Conservation (phyloP, 1,140 invertebrate species). For the Dryas iulia region DNA sequence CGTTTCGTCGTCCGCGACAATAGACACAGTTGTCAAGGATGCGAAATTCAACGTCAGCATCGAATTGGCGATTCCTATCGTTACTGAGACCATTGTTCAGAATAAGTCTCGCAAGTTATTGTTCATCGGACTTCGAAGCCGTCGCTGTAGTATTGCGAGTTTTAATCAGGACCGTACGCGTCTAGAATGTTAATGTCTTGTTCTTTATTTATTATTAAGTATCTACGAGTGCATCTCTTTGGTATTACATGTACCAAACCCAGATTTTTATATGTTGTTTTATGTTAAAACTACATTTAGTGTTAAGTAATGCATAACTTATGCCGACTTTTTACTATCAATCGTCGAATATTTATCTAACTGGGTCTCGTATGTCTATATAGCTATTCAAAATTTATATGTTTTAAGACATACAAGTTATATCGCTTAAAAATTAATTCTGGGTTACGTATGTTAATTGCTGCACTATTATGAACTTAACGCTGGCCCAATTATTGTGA, state of each 20-base stretch:
- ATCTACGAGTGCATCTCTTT: background rate
- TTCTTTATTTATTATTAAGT: conserved; percentile 13
- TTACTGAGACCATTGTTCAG: conserved; percentile 74
- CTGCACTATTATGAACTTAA: background rate
- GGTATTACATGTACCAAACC: background rate
- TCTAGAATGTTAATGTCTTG: conserved; percentile 45
- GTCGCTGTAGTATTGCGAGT: conserved; percentile 57
- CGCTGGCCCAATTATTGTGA: background rate
- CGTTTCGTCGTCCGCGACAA: conserved; percentile 45
- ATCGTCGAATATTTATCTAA: too few relatives aligned
- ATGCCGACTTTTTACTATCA: background rate
- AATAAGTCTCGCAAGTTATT: conserved; percentile 75
- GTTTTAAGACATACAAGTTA: background rate
- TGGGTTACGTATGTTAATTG: background rate
- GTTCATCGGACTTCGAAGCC: conserved; percentile 50
- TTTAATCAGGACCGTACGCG: conserved; percentile 67
- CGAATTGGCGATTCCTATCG: conserved; percentile 74
- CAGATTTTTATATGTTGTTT: too few relatives aligned
- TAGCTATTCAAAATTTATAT: too few relatives aligned
- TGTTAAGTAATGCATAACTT: background rate
- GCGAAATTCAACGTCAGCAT: conserved; percentile 52
- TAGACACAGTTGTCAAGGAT: conserved; percentile 46
- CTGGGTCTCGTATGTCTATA: too few relatives aligned
- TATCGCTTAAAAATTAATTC: background rate
- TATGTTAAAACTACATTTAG: background rate